Percentiles rank a stretch among this genome's conserved stretches.
Conservation (phyloP, 2,113 vertebrate species). For the Syrmaticus mikado region DNA sequence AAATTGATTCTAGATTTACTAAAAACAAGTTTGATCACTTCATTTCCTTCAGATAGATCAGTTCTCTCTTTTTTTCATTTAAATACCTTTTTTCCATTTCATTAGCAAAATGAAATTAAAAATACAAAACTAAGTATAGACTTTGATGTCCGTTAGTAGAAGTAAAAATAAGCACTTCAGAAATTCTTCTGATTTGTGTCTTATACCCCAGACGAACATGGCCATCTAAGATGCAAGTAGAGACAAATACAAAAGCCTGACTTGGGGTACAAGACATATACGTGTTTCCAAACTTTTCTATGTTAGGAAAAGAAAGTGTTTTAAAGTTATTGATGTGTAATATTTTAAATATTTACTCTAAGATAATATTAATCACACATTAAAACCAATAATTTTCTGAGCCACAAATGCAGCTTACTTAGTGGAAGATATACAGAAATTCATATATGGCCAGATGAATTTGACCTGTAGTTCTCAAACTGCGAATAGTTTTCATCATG, state of each 20-base stretch:
- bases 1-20: background rate
- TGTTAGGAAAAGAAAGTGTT: background rate
- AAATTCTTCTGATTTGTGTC: background rate
- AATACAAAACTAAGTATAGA: background rate
- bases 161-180: background rate
- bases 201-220: rapidly evolving
- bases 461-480: background rate
- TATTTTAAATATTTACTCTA: background rate
- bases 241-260: background rate
- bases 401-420: background rate
- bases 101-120: background rate
- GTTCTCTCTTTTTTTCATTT: background rate
- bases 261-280: background rate
- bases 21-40: background rate
- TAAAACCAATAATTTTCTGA: background rate
- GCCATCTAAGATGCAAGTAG: background rate
- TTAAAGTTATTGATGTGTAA: background rate
- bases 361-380: background rate
- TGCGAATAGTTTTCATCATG: background rate
- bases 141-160: background rate
- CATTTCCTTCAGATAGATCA: background rate
- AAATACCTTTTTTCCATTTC: background rate
- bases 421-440: background rate
- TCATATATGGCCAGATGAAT: background rate
- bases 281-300: background rate